Evolutionary conservation across 2,888 invertebrate genomes (phyloP), one percentile per base, ranked within the genome.

Genomic region (Melitaea athalia): DNA sequence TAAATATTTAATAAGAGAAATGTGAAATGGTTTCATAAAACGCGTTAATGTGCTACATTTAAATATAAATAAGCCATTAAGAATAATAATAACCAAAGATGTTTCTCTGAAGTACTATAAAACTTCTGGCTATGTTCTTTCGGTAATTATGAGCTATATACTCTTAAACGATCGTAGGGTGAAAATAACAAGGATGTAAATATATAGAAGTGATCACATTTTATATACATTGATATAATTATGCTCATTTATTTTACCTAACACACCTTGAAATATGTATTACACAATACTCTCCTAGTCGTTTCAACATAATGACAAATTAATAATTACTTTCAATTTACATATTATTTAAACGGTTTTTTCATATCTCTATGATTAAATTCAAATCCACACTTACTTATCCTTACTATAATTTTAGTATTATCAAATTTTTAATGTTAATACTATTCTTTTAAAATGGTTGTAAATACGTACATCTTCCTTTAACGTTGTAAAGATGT

Each of bases 61-160:
- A 31, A 53, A 6, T 63, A 61, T 38, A 55, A 15, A 49, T 64
- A 33, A 11, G 50, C n/a, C 17, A 65, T 62, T 61, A 60, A 38
- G 45, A 59, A 52, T 62, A 14, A 59, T 55, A 64, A 55, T 49
- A 64, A 63, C 43, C 63, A 61, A 63, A 64, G 53, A 66, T 66
- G 59, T 70, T 68, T 64, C 63, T 64, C 47, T 77, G 76, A 81
- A 82, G 78, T 80, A 77, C 81, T 78, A 81, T 84, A 82, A 81
- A 84, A 85, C 78, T 82, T 79, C 74, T 61, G 53, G 60, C 63
- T 80, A 78, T 73, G 79, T 82, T 81, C 78, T 71, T 77, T 77
- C 73, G 79, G 81, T 81, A 82, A 85, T 86, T 84, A 85, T 85
- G 81, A 82, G 81, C 83, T 81, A 80, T 85, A 84, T 85, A 82